Percentiles rank a stretch among this genome's conserved stretches.
These are phyloP conservation scores for Patella pellucida DNA, from an alignment of 2,888 invertebrate genomes.

Conservation along the genomic window DNA sequence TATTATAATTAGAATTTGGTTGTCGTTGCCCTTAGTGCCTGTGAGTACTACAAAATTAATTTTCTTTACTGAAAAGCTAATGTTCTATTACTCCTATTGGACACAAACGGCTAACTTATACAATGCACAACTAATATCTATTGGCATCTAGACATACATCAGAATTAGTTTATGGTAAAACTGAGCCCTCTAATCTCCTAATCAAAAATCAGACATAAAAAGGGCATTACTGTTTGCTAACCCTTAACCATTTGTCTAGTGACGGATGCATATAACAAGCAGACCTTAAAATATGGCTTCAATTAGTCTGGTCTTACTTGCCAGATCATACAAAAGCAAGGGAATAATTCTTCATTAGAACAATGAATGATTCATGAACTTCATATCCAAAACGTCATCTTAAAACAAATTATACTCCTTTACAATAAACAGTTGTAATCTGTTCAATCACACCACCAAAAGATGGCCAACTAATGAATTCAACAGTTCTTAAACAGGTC, in stretches of 20 bases:
- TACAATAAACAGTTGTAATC: neutral
- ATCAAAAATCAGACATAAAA: conserved; percentile 7
- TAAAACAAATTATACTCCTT: neutral
- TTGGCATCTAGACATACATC: neutral
- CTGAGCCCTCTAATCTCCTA: neutral
- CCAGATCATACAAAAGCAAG: neutral
- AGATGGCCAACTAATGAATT: no score
- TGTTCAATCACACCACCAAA: neutral
- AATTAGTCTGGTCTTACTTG: neutral
- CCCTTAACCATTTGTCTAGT: neutral
- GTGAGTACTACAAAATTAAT: no score
- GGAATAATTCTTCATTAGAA: conserved; percentile 8
- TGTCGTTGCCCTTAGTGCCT: no score
- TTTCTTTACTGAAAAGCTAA: no score
- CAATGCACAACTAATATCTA: neutral
- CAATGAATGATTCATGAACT: conserved; percentile 1
- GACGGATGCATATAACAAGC: neutral
- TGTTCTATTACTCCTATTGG: no score
- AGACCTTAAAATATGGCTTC: neutral
- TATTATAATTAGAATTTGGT: no score
- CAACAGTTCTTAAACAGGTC: no score
- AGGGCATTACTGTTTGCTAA: neutral
- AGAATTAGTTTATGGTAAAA: no score
- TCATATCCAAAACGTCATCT: neutral
- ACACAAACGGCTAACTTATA: no score